Evolutionary conservation across 1,140 invertebrate species (phyloP).

Genomic region (Dinothrombium tinctorium): DNA sequence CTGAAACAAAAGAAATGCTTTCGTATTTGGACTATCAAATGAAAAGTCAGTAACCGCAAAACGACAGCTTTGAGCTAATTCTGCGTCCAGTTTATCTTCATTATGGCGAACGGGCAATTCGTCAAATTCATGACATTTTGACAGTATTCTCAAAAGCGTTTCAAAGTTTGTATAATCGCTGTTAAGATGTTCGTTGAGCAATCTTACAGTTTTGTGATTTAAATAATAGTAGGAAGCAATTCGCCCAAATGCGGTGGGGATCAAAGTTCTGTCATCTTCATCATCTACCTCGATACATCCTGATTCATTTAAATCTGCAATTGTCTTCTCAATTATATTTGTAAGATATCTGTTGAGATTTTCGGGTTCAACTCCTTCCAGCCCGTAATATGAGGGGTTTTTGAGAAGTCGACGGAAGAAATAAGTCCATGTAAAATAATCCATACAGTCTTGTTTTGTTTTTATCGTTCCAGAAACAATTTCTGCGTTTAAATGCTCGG

Average conservation of each 20-base stretch:
- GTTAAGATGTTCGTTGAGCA: conserved; percentile 44
- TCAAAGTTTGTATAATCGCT: conserved; percentile 33
- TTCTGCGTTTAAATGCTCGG: conserved; percentile 96
- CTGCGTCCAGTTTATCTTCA: conserved; percentile 80
- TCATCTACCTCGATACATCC: not conserved
- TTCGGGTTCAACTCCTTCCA: not conserved
- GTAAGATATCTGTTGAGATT: not conserved
- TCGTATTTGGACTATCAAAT: conserved; percentile 73
- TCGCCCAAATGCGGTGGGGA: conserved; percentile 61
- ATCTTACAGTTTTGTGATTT: conserved; percentile 66
- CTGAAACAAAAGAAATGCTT: conserved; percentile 76
- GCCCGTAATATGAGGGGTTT: conserved; percentile 46
- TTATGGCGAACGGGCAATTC: conserved; percentile 92
- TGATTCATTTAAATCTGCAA: not conserved
- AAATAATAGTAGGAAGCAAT: conserved; percentile 94
- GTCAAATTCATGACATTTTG: conserved; percentile 68
- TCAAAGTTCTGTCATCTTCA: conserved; percentile 29
- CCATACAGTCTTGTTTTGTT: conserved; percentile 74
- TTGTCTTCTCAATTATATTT: not conserved
- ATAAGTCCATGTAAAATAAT: conserved; percentile 97
- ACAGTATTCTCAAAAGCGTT: conserved; percentile 52
- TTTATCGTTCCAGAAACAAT: conserved; percentile 75
- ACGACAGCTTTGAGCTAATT: conserved; percentile 51
- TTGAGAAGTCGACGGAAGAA: conserved; percentile 77
- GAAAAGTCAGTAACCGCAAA: conserved; percentile 41